Conservation (phyloP, 2,797 vertebrate genomes). For the Pempheris klunzingeri region DNA sequence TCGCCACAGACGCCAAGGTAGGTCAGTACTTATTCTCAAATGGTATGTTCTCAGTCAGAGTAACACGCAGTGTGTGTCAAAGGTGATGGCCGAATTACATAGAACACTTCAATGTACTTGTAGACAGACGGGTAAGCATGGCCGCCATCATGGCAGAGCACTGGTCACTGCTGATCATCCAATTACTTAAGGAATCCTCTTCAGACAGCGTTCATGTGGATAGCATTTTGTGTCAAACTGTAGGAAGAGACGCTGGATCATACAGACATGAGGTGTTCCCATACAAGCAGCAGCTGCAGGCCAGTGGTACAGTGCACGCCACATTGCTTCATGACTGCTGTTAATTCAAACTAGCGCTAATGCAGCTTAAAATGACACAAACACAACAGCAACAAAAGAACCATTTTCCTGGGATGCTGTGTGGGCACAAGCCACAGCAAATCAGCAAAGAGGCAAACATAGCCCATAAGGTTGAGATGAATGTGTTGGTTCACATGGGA, state of each 20-base stretch:
- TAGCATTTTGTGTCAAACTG: conserved; percentile 31
- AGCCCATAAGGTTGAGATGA: conserved; percentile 72
- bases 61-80: conserved; percentile 6
- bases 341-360: conserved; percentile 43
- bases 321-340: conserved; percentile 50
- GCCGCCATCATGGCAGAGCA: conserved; percentile 8
- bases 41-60: not conserved
- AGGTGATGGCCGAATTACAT: not conserved
- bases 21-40: not conserved
- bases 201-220: conserved; percentile 52
- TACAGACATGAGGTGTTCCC: conserved; percentile 21
- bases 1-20: not conserved
- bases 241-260: conserved; percentile 44
- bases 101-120: not conserved
- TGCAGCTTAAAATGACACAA: conserved; percentile 49
- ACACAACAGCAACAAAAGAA: conserved; percentile 33
- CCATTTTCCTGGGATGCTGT: conserved; percentile 48
- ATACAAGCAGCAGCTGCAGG: conserved; percentile 54
- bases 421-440: conserved; percentile 78
- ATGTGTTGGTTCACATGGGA: conserved; percentile 72
- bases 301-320: conserved; percentile 19
- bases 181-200: conserved; percentile 30
- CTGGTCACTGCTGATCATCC: conserved; percentile 31
- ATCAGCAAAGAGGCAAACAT: conserved; percentile 67
- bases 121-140: not conserved